Conservation (phyloP, 2,113 vertebrate species). For the Melierax canorus region DNA sequence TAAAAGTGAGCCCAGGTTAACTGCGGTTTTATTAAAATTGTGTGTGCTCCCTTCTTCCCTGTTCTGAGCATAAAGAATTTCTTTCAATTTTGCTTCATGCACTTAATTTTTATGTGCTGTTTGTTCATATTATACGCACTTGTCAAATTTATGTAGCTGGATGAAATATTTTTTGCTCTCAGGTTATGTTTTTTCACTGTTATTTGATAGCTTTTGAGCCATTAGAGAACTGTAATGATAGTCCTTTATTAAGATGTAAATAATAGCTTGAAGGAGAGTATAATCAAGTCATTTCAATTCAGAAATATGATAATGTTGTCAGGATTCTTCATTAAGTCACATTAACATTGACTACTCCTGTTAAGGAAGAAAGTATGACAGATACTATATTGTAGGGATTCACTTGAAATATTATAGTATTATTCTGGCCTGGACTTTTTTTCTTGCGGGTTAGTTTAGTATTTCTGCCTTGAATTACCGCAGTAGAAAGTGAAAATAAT, state of each 20-base stretch:
- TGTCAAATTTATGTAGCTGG: neutral
- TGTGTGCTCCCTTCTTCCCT: neutral
- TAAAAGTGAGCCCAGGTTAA: neutral
- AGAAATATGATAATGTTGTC: neutral
- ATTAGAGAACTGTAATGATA: neutral
- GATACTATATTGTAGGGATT: neutral
- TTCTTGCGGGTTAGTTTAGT: neutral
- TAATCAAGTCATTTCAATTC: neutral
- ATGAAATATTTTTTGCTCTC: neutral
- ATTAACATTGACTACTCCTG: neutral
- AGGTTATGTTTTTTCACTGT: neutral
- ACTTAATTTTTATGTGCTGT: neutral
- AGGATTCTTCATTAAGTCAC: constrained; percentile 7
- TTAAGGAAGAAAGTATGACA: neutral
- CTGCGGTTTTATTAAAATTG: neutral
- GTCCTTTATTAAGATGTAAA: constrained; percentile 19
- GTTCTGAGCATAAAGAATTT: neutral
- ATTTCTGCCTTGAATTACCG: neutral
- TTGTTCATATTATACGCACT: neutral
- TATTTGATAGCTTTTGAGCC: neutral
- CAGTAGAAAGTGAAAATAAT: neutral
- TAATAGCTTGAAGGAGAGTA: constrained; percentile 7
- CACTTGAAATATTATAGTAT: neutral
- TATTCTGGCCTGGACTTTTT: neutral
- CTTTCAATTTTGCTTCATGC: neutral